Percentiles rank a stretch among this genome's conserved stretches.
Conservation (phyloP, 2,888 invertebrate genomes). For the Sepioteuthis lessoniana region DNA sequence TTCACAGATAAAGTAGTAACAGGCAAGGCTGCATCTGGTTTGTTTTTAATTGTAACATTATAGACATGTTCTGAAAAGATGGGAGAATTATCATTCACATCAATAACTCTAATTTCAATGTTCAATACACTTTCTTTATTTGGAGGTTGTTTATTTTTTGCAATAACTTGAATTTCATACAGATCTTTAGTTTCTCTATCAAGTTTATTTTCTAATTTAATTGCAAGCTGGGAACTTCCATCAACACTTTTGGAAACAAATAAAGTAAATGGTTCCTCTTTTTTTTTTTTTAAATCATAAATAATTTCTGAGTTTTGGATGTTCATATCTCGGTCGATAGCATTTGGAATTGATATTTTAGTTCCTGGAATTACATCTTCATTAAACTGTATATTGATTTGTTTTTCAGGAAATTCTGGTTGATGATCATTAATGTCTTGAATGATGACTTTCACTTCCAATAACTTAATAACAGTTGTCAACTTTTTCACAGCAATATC, state of each 20-base stretch:
- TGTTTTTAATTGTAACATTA: neutral
- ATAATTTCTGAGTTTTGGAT: neutral
- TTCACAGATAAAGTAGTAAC: neutral
- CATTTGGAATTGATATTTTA: neutral
- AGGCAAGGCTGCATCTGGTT: neutral
- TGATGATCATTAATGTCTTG: neutral
- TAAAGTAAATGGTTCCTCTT: constrained; percentile 6
- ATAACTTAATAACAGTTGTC: neutral
- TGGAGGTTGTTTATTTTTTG: neutral
- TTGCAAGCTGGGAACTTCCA: constrained; percentile 11
- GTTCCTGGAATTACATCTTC: neutral
- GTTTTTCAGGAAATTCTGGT: neutral
- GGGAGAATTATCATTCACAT: constrained; percentile 1
- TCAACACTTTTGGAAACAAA: neutral
- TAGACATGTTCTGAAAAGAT: neutral
- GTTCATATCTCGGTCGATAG: neutral
- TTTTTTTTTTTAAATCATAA: neutral
- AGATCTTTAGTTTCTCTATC: neutral
- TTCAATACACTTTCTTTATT: neutral
- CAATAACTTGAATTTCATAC: constrained; percentile 33
- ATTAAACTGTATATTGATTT: neutral
- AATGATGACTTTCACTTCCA: neutral
- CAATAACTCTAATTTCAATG: neutral
- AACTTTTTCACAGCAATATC: neutral
- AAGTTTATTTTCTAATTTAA: neutral